A percentile compares a stretch with the other conserved stretches of the same genome.
These are phyloP conservation scores for Lycaena phlaeas DNA, from an alignment of 2,888 invertebrate species.

Conservation along the genomic window DNA sequence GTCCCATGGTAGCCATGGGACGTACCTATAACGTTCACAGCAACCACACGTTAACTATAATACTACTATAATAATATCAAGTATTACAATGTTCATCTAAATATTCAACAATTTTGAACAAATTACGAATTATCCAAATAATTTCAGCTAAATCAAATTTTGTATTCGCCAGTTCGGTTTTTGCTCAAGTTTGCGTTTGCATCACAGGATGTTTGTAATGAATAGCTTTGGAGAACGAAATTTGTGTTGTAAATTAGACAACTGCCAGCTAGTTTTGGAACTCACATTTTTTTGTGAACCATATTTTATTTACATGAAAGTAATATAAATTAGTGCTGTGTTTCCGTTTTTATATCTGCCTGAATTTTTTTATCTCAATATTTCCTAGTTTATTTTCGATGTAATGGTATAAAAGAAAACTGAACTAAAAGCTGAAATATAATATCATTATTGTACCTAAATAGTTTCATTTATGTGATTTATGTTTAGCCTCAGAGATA, in stretches of 20 bases:
- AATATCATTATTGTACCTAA: not conserved
- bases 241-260: constrained; percentile 6
- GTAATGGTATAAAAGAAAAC: too few species aligned
- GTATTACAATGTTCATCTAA: too few species aligned
- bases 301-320: not conserved
- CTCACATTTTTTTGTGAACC: not conserved
- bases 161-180: not conserved
- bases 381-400: too few species aligned
- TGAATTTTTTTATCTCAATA: too few species aligned
- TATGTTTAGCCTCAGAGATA: too few species aligned
- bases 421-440: not conserved
- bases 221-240: constrained; percentile 1
- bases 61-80: too few species aligned
- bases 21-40: too few species aligned
- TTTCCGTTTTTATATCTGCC: too few species aligned
- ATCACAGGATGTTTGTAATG: not conserved
- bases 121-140: not conserved
- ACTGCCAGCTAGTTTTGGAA: not conserved
- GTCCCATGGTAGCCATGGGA: too few species aligned
- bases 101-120: too few species aligned
- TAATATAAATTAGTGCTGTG: not conserved
- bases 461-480: too few species aligned
- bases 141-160: not conserved
- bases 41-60: too few species aligned
- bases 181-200: constrained; percentile 2